Base-by-base conservation (phyloP, 2,888 invertebrate species). In the Cryptocephalus primarius region DNA sequence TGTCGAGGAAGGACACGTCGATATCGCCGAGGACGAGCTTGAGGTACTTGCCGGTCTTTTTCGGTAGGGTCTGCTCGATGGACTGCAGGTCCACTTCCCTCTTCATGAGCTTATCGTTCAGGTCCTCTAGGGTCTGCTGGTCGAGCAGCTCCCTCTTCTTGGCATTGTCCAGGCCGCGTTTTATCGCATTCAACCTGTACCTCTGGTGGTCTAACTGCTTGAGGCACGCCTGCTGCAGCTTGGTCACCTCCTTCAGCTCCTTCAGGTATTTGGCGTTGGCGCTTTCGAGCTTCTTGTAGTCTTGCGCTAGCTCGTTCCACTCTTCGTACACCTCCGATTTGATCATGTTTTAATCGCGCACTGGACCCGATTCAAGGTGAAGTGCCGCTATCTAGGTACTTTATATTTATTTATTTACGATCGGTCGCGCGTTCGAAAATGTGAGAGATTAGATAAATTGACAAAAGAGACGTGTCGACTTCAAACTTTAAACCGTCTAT, bases 1-100 rank as follows among this genome's bases (percentile, higher is more conserved):
- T 91, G 72, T 93, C 93, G 48, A 94, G 75, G 68, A 97, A 88
- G 14, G 95, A 95, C 11, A 96, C 92, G 71, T 95, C 94, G 43
- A 97, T 90, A 66, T 88, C 88, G 56, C 96, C 96, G 45, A 97
- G 77, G 67, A 97, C 94, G 61, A 95, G 87, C 70, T 82, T 81
- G 55, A 91, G 72, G 67, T 96, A 97, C 49, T 81, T 74, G 65
- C 92, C 91, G 70, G 91, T 86, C 65, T 85, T 83, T 65, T 89
- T 88, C 8, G 96, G 95, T 57, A 96, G 73, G 14, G 85, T 84
- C 61, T 92, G 85, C 67, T 94, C 91, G 61, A 95, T 88, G 65
- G 94, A 91, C 60, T 84, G 80, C 45, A 94, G 73, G 68, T 88
- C 85, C 33, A 83, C 83, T 71, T 88, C 85, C 59, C 90, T 78